Conservation (phyloP, 2,888 invertebrate genomes). For the Archaeoteleia sp. region DNA sequence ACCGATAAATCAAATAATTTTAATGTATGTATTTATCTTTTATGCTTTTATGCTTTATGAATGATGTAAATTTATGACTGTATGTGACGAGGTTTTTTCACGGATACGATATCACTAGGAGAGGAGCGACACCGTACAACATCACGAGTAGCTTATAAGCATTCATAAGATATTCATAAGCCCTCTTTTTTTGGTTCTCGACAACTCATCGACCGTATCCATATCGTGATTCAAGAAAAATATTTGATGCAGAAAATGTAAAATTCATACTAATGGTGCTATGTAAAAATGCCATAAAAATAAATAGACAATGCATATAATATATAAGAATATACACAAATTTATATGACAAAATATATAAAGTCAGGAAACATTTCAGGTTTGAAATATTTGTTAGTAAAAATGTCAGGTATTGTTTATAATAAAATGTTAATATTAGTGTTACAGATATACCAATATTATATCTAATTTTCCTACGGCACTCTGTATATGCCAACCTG, state of each 20-base stretch:
- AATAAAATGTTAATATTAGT: no score
- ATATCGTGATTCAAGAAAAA: constrained; percentile 34
- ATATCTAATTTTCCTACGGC: constrained; percentile 15
- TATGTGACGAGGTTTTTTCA: constrained; percentile 25
- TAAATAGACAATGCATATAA: no score
- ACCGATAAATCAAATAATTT: no score
- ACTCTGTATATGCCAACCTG: constrained; percentile 33
- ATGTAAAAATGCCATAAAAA: no score
- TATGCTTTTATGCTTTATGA: not conserved
- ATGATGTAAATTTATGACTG: constrained; percentile 7
- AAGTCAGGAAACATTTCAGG: no score
- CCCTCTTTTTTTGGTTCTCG: constrained; percentile 34
- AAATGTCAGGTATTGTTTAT: no score
- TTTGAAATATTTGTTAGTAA: no score
- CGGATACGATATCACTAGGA: constrained; percentile 39
- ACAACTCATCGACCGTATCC: constrained; percentile 21
- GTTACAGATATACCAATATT: constrained; percentile 19
- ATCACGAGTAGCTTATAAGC: constrained; percentile 61
- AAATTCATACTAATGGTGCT: constrained; percentile 10
- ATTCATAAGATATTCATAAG: constrained; percentile 68
- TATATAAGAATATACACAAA: no score
- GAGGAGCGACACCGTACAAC: constrained; percentile 59
- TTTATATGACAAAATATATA: no score
- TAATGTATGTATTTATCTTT: not conserved
- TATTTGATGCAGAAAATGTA: constrained; percentile 25